phyloP scores from a whole-genome alignment of 2,113 vertebrate genomes.

The Atrichornis clamosus region DNA sequence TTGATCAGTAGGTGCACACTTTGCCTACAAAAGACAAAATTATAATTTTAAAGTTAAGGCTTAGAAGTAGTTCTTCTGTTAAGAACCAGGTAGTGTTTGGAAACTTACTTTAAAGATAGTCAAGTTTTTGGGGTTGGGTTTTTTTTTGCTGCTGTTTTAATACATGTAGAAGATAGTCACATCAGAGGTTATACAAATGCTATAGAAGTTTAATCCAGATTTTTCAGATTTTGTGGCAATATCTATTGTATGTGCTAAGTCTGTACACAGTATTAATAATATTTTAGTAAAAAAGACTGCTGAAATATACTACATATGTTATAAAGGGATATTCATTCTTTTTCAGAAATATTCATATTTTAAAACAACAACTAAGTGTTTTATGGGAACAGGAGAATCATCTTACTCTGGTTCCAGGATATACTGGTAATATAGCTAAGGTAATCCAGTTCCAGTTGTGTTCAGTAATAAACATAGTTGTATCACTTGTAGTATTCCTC shows the following conservation, averaged over 20 bases:
- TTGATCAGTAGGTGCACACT: background rate
- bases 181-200: background rate
- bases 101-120: background rate
- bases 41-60: background rate
- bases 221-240: background rate
- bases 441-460: conserved; percentile 62
- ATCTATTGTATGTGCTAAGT: background rate
- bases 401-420: conserved; percentile 81
- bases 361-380: conserved; percentile 83
- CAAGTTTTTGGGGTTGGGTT: background rate
- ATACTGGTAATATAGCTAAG: conserved; percentile 85
- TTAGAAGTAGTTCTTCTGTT: background rate
- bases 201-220: background rate
- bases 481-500: background rate
- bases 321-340: background rate
- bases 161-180: background rate
- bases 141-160: background rate
- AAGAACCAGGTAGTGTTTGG: background rate
- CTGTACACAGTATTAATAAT: background rate
- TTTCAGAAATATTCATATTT: conserved; percentile 83
- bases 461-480: background rate
- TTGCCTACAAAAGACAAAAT: background rate
- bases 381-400: conserved; percentile 82
- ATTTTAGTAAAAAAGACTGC: background rate
- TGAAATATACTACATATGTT: background rate